A percentile compares a stretch with the other conserved stretches of the same genome.
These are phyloP conservation scores for Tricholaema leucomelas DNA, from an alignment of 2,113 vertebrate species.

Conservation along the genomic window DNA sequence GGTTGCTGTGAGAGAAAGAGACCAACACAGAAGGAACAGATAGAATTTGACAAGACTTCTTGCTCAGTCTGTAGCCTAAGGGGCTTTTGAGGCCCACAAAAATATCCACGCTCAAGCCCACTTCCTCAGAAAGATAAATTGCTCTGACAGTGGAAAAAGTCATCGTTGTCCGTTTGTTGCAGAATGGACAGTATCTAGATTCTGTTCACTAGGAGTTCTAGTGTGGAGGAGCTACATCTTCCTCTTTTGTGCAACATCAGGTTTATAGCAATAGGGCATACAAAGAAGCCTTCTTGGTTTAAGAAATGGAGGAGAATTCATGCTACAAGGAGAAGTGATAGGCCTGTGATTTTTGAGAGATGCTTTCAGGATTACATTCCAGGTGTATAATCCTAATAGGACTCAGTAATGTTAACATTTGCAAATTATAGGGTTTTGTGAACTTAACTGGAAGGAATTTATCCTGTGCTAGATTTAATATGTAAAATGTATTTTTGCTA, in stretches of 20 bases:
- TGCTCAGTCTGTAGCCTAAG: not conserved
- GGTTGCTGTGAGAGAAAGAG: not conserved
- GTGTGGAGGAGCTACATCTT: not conserved
- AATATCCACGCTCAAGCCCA: not conserved
- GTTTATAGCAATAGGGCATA: not conserved
- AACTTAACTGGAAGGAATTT: not conserved
- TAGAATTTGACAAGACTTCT: not conserved
- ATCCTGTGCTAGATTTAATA: not conserved
- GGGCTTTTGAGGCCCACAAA: not conserved
- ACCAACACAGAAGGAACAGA: not conserved
- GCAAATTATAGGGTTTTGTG: not conserved
- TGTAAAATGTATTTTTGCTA: not conserved
- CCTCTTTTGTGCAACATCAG: not conserved
- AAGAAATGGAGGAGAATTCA: not conserved
- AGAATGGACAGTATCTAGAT: not conserved
- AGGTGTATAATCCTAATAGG: not conserved
- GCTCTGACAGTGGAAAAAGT: not conserved
- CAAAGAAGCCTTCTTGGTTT: not conserved
- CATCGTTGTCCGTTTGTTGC: not conserved
- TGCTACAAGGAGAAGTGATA: not conserved
- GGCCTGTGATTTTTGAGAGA: not conserved
- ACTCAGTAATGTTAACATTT: not conserved
- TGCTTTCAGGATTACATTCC: not conserved
- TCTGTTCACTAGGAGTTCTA: not conserved
- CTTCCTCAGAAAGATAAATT: not conserved